Conservation (phyloP, 1,140 invertebrate genomes). For the Eupristina koningsbergeri region DNA sequence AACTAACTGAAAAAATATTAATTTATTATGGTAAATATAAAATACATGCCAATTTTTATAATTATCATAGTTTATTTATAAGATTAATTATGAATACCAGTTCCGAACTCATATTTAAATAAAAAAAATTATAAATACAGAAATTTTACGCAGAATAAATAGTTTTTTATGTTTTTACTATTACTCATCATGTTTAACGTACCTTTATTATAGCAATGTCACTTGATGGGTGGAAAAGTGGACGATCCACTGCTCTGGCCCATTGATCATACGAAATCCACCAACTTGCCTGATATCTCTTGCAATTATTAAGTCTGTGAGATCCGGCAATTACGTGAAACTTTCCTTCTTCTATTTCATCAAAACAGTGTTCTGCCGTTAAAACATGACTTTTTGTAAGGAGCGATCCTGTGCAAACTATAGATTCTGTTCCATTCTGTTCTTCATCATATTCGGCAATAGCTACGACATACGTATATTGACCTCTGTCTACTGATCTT, state of each 20-base stretch:
- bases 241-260: background rate
- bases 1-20: background rate
- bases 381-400: background rate
- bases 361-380: background rate
- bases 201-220: background rate
- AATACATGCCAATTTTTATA: too few species aligned
- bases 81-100: too few species aligned
- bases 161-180: too few species aligned
- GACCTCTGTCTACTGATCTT: background rate
- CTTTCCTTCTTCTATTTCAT: background rate
- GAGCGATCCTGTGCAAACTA: background rate
- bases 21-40: too few species aligned
- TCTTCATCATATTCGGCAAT: background rate
- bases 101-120: too few species aligned
- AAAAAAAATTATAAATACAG: too few species aligned
- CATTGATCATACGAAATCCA: background rate
- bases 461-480: background rate
- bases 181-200: background rate
- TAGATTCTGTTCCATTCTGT: background rate
- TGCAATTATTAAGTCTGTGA: background rate
- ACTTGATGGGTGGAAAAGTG: background rate
- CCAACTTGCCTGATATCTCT: background rate
- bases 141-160: too few species aligned
- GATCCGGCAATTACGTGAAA: background rate
- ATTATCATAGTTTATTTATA: too few species aligned